Percentiles rank a stretch among this genome's conserved stretches.
phyloP scores from a whole-genome alignment of 2,888 invertebrate genomes.

The Theretra japonica region DNA sequence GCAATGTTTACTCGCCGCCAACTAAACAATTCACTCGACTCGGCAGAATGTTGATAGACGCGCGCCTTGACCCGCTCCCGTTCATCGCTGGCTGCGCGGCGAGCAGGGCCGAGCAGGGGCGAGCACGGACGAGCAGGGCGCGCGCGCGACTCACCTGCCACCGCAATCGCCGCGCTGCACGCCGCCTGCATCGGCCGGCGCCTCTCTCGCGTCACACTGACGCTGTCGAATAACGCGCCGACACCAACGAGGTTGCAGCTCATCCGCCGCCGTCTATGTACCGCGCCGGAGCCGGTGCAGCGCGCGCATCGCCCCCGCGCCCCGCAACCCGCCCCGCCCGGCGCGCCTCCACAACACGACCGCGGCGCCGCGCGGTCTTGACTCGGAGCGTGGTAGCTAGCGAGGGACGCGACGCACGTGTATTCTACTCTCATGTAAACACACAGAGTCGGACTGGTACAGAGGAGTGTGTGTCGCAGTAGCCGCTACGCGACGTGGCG shows the following conservation, averaged over 20 bases:
- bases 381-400: no score
- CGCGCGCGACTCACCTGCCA: neutral
- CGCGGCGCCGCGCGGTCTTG: no score
- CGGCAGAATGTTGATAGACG: neutral
- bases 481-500: neutral
- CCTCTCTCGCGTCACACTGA: no score
- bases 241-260: no score
- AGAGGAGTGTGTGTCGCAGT: neutral
- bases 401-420: no score
- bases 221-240: no score
- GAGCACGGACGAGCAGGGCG: no score
- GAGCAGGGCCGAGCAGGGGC: no score
- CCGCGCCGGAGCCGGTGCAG: no score
- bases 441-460: neutral
- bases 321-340: neutral
- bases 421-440: neutral
- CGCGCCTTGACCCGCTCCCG: neutral
- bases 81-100: neutral
- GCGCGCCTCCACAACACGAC: neutral
- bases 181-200: no score
- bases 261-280: no score
- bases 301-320: no score
- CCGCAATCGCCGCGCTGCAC: neutral
- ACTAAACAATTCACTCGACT: neutral
- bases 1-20: neutral